Evolutionary conservation across 2,888 invertebrate species (phyloP).

Genomic region (Diploptera punctata): DNA sequence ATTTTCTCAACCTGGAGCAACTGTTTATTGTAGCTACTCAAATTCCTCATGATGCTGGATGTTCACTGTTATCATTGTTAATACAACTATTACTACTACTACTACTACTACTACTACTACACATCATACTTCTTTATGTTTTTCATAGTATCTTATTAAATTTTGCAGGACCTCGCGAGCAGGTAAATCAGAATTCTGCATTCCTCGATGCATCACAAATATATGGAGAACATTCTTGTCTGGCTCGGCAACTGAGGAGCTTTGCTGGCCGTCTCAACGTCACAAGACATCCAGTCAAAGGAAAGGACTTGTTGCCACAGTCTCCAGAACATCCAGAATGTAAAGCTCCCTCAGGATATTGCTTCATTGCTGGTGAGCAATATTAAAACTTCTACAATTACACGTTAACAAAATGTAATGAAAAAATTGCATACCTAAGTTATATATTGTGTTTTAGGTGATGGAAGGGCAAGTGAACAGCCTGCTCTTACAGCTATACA

Average conservation of each 20-base stretch:
- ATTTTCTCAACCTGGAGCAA: too few species aligned
- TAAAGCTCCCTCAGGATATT: conserved; percentile 82
- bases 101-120: too few species aligned
- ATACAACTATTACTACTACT: too few species aligned
- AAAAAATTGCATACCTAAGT: too few species aligned
- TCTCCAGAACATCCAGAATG: conserved; percentile 85
- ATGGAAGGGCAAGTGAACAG: conserved; percentile 92
- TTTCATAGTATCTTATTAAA: too few species aligned
- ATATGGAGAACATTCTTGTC: conserved; percentile 89
- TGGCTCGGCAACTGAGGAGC: conserved; percentile 76
- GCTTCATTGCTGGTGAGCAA: conserved; percentile 80
- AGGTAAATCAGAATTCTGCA: conserved; percentile 93
- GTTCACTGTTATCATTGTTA: too few species aligned
- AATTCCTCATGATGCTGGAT: too few species aligned
- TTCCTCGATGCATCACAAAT: conserved; percentile 87
- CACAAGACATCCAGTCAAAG: conserved; percentile 74
- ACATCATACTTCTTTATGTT: too few species aligned
- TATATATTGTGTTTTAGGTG: conserved; percentile 63
- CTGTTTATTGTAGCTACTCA: too few species aligned
- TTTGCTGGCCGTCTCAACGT: conserved; percentile 82
- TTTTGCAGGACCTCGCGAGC: conserved; percentile 80
- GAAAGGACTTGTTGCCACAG: conserved; percentile 80
- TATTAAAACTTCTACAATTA: too few species aligned
- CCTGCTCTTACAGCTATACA: conserved; percentile 89
- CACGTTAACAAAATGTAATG: too few species aligned